Evolutionary conservation across 2,113 vertebrate species (phyloP).

Genomic region (Melanocharis versteri): DNA sequence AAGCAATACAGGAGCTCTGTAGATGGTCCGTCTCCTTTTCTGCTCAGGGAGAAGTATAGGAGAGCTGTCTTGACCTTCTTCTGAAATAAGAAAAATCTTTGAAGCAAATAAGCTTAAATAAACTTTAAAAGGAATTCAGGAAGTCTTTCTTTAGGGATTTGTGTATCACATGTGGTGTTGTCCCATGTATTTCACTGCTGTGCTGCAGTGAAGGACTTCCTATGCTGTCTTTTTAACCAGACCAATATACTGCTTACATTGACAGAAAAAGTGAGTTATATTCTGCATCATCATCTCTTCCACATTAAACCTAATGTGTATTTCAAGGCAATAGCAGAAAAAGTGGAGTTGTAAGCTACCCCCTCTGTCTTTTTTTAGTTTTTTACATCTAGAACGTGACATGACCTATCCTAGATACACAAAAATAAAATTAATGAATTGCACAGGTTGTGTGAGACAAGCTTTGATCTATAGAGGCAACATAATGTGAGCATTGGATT

Average conservation of each 20-base stretch:
- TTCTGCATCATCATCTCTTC: background rate
- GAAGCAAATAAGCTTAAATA: conserved; percentile 31
- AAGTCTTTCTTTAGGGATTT: conserved; percentile 14
- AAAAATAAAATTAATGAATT: background rate
- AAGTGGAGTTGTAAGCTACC: background rate
- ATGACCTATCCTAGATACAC: background rate
- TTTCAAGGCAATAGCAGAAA: background rate
- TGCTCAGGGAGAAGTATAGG: background rate
- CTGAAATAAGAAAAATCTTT: background rate
- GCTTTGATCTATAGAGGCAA: background rate
- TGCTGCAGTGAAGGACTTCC: background rate
- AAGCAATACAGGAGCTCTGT: background rate
- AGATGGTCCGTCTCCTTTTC: background rate
- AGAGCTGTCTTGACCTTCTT: background rate
- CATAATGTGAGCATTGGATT: background rate
- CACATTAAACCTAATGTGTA: background rate
- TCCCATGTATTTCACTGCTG: background rate
- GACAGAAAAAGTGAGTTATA: background rate
- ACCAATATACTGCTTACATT: background rate
- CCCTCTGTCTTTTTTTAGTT: background rate
- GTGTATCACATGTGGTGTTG: background rate
- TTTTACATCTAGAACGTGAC: background rate
- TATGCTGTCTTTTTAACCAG: background rate
- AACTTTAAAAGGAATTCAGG: conserved; percentile 8
- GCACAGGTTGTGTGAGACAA: background rate